Percentiles rank a stretch among this genome's conserved stretches.
phyloP scores from a whole-genome alignment of 2,888 invertebrate species.

The Synanthedon andrenaeformis region DNA sequence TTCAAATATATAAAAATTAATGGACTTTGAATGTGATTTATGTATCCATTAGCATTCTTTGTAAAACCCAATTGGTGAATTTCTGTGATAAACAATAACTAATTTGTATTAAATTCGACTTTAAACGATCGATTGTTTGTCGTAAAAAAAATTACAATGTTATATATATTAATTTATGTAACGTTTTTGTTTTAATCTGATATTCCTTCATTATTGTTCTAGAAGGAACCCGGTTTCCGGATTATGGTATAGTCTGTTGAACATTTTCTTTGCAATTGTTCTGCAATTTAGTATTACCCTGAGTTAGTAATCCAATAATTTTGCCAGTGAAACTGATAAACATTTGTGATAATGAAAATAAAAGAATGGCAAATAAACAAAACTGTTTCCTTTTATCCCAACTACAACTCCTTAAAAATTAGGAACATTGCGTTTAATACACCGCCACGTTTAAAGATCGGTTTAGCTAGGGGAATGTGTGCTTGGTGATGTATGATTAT shows the following conservation, averaged over 20 bases:
- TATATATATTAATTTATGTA: background rate
- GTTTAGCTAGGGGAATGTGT: no score
- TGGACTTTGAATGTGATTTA: background rate
- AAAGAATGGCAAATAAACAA: slow-evolving; percentile 49
- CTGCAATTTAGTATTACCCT: background rate
- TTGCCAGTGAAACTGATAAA: slow-evolving; percentile 9
- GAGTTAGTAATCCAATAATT: background rate
- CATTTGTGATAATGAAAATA: slow-evolving; percentile 57
- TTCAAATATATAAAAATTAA: background rate
- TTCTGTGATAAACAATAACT: background rate
- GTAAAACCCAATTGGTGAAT: background rate
- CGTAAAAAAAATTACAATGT: background rate
- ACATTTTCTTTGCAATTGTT: slow-evolving; percentile 13
- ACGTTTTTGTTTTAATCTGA: background rate
- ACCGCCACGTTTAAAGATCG: no score
- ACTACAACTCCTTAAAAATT: slow-evolving; percentile 14
- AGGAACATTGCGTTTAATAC: background rate
- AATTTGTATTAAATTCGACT: no score
- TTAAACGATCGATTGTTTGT: background rate
- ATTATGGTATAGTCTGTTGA: slow-evolving; percentile 5
- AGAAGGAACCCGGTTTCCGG: slow-evolving; percentile 24
- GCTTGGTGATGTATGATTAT: no score
- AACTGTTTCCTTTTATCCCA: slow-evolving; percentile 65
- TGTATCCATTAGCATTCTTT: background rate
- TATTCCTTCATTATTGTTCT: slow-evolving; percentile 23